Evolutionary conservation across 2,113 vertebrate species (phyloP).

Genomic region (Gasterosteus nipponicus): DNA sequence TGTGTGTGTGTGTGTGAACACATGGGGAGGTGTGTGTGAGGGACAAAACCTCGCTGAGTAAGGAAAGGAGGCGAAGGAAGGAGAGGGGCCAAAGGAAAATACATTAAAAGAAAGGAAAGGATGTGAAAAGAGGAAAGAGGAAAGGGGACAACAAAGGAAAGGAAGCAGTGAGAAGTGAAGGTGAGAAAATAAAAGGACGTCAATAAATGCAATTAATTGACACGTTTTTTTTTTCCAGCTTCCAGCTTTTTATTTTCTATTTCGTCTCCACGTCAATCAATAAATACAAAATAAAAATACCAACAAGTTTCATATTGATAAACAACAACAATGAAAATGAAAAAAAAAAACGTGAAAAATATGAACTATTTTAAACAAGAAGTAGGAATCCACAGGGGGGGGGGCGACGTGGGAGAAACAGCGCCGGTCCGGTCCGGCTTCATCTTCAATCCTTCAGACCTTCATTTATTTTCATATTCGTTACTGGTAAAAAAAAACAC

Average conservation of each 20-base stretch:
- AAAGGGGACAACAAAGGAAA: neutral
- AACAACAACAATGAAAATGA: slow-evolving; percentile 62
- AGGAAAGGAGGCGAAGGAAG: neutral
- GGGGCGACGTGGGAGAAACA: neutral
- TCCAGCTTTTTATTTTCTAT: slow-evolving; percentile 65
- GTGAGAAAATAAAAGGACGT: neutral
- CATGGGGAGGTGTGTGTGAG: slow-evolving; percentile 5
- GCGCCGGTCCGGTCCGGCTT: too few species aligned
- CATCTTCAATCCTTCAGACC: too few species aligned
- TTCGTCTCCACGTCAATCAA: slow-evolving; percentile 76
- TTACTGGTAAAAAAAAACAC: slow-evolving; percentile 18
- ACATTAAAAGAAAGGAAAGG: too few species aligned
- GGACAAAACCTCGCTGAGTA: slow-evolving; percentile 28
- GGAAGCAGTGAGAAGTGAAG: neutral
- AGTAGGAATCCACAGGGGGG: slow-evolving; percentile 37
- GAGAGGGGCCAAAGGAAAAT: too few species aligned
- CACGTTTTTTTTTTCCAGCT: slow-evolving; percentile 11
- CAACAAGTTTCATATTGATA: slow-evolving; percentile 71
- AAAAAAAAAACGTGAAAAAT: slow-evolving; percentile 55
- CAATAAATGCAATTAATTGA: neutral
- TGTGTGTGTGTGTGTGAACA: slow-evolving; percentile 5
- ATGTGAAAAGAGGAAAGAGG: too few species aligned
- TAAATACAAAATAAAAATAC: slow-evolving; percentile 83
- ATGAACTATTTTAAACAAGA: slow-evolving; percentile 58
- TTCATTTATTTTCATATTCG: too few species aligned